Conservation (phyloP, 2,113 vertebrate genomes). For the Nothoprocta pentlandii region DNA sequence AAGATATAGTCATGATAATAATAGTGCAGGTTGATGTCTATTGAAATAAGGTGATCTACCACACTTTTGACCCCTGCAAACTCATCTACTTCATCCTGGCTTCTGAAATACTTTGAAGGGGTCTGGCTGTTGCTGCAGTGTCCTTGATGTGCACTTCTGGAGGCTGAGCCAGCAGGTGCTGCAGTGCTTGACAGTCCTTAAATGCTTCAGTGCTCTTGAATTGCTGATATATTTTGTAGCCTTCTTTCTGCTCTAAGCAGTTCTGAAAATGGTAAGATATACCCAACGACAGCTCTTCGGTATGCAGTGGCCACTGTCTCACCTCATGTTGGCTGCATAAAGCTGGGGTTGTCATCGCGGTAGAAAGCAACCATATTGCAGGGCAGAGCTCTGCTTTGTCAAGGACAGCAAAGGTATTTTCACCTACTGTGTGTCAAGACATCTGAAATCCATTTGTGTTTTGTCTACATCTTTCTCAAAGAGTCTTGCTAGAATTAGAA, state of each 20-base stretch:
- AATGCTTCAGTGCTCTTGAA: conserved; percentile 48
- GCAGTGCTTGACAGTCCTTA: conserved; percentile 51
- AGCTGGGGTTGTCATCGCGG: not conserved
- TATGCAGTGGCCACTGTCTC: not conserved
- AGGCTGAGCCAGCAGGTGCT: conserved; percentile 29
- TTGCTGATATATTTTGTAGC: conserved; percentile 1
- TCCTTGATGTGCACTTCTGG: conserved; percentile 48
- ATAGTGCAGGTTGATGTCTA: not conserved
- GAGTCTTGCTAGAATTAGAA: conserved; percentile 6
- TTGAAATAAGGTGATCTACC: not conserved
- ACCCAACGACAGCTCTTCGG: not conserved
- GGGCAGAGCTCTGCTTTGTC: not conserved
- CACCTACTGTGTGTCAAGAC: not conserved
- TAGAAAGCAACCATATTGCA: not conserved
- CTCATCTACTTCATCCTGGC: not conserved
- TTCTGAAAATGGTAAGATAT: conserved; percentile 12
- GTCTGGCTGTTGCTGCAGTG: conserved; percentile 36
- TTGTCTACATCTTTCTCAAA: conserved; percentile 35
- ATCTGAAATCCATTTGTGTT: not conserved
- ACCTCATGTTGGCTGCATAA: not conserved
- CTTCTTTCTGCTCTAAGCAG: not conserved
- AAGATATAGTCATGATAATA: conserved; percentile 5
- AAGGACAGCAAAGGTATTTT: conserved; percentile 29
- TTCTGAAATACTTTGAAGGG: conserved; percentile 7
- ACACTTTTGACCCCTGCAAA: not conserved